Base-by-base conservation (phyloP, 2,113 vertebrate species). In the Hirundichthys speculiger region DNA sequence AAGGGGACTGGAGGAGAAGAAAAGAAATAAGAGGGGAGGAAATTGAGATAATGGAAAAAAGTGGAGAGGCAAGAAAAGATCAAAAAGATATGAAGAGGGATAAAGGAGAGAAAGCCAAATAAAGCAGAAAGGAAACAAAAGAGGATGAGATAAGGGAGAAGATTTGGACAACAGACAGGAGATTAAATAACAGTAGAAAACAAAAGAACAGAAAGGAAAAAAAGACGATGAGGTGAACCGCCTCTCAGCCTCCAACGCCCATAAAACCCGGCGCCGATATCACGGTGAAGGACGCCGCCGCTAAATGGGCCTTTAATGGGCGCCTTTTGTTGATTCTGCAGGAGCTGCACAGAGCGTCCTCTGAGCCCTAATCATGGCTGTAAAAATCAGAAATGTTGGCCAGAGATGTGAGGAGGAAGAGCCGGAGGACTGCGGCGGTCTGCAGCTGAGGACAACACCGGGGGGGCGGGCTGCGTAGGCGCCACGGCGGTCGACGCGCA, bases 291-390 rank as follows among this genome's bases (percentile, higher is more conserved):
- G 66, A 71, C 55, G 63, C 39, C 0, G 59, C 39, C 59, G 48
- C 69, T 83, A 67, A 82, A 77, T 69, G 67, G 56, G 64, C 48
- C 0, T 75, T 83, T 86, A 77, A 80, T 41, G 55, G 65, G 73
- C 62, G 13, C 38, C 66, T 64, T 77, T 46, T 73, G 80, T 67
- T 57, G 80, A 75, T 75, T 73, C 80, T 64, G 80, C 79, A 82
- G 68, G 39, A 70, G 69, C 76, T 55, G 66, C 64, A 70, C 55
- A 48, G 54, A 78, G 51, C 7, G 22, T 22, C 53, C 34, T 52
- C 46, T 49, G 43, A 27, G 14, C 43, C 74, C 62, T 71, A 74
- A 80, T 67, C 66, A 61, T 45, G 21, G 66, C 77, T 2, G 61
- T 82, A 82, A 82, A 85, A 84, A 20, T 4, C 6, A 45, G 73